Base-by-base conservation (phyloP, 1,140 invertebrate species). In the Charaxes varanes region DNA sequence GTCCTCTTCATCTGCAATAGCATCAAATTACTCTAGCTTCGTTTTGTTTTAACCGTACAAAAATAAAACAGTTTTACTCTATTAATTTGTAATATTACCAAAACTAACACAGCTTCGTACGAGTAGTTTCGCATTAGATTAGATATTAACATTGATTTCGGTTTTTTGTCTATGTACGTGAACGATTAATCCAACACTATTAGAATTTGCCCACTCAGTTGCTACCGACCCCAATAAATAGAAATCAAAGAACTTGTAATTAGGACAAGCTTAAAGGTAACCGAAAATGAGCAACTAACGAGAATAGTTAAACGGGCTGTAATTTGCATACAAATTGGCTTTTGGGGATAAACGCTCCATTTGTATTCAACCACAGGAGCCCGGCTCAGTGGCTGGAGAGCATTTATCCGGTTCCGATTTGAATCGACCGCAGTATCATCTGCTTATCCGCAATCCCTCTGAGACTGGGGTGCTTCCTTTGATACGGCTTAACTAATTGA, bases 281-380 rank as follows among this genome's bases (percentile, higher is more conserved):
- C 51, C 51, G 67, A 76, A 83, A 83, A 80, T 80, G 76, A 80
- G 76, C 79, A 83, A 83, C 76, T 83, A 80, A 83, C 76, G 73
- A 79, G 79, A 71, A 80, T 79, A 80, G 79, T 83, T 77, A 74
- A 80, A 73, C 62, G 68, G 65, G 68, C 65, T 69, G 70, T 71
- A 70, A 83, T 83, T 80, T 79, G 62, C 78, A 80, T 83, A 79
- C 78, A 83, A 71, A 83, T 82, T 83, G 76, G 73, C 78, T 83
- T 77, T 69, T 57, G 62, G 66, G 72, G 76, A 79, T 83, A 83
- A 83, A 80, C 66, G 73, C 44, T 72, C 70, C 70, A 79, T 83
- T 80, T 83, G 79, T 80, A 79, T 83, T 83, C 79, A 68, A 73
- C 77, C 74, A 62, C 62, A 63, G 73, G 62, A 66, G 48, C 64